Base-by-base conservation (phyloP, 2,113 vertebrate genomes). In the Pelodiscus sinensis region DNA sequence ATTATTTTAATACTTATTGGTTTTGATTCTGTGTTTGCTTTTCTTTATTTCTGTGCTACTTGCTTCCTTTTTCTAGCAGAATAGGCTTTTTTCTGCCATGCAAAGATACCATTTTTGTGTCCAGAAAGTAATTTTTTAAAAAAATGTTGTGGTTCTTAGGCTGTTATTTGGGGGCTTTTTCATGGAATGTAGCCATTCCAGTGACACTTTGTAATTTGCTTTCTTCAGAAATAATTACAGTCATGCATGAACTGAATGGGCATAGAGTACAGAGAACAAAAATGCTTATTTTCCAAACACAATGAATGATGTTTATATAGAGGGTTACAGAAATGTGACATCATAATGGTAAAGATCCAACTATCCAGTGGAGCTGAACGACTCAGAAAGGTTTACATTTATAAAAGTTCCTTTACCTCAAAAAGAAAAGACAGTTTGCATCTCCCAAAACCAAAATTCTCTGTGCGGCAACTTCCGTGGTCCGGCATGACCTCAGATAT, bases 271-370 rank as follows among this genome's bases (percentile, higher is more conserved):
- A 79, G 90, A 84, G 80, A 65, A 92, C 89, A 87, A 95, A 97
- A 97, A 96, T 95, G 97, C 88, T 94, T 56, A 82, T 38, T 87
- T 96, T 95, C 90, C 92, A 95, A 95, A 89, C 65, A 90, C 50
- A 44, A 44, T 1, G 1, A 83, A 44, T 44, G 75, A 55, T 95
- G 57, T 95, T 90, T 96, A 95, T 86, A 91, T 77, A 92, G 84
- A 96, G 88, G 55, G 51, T 15, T 97, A 54, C 62, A 15, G 78
- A 96, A 94, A 96, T 95, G 22, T 95, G 79, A 97, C 85, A 91
- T 92, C 95, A 91, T 94, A 96, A 87, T 51, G 65, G 77, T 71
- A 95, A 18, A 13, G 90, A 91, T 82, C 56, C 85, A 94, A 94
- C 80, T 84, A 92, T 86, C 51, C 81, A 90, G n/a, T 55, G 71